phyloP scores from a whole-genome alignment of 1,140 invertebrate genomes.

The Hesperophylax magnus region DNA sequence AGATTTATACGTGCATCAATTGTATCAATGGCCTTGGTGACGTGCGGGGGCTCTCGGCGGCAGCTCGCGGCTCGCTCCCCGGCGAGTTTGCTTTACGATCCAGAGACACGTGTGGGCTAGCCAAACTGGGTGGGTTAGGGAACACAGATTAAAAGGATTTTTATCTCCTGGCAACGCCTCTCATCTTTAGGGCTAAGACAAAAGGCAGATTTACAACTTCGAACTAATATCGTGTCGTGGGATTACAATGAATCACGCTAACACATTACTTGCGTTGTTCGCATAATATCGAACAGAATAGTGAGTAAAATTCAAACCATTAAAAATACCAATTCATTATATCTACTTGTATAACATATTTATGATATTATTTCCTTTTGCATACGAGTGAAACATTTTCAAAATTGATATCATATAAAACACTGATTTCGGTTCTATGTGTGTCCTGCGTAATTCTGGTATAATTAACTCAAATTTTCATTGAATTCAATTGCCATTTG shows the following conservation, averaged over 20 bases:
- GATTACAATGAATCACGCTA: neutral
- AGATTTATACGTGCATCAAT: conserved; percentile 45
- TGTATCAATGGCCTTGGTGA: conserved; percentile 44
- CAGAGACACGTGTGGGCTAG: conserved; percentile 21
- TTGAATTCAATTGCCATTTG: too few relatives aligned
- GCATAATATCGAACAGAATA: too few relatives aligned
- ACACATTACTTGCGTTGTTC: neutral
- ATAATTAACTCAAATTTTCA: too few relatives aligned
- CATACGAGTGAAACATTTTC: too few relatives aligned
- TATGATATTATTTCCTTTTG: too few relatives aligned
- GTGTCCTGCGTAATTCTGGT: too few relatives aligned
- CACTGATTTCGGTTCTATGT: too few relatives aligned
- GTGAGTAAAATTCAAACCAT: too few relatives aligned
- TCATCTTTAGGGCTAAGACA: conserved; percentile 39
- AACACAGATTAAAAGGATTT: conserved; percentile 30
- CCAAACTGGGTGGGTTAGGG: conserved; percentile 2
- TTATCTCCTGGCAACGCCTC: conserved; percentile 34
- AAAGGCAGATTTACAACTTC: conserved; percentile 30
- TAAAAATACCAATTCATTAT: too few relatives aligned
- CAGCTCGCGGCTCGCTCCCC: neutral
- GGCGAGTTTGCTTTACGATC: conserved; percentile 26
- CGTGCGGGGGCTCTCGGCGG: conserved; percentile 24
- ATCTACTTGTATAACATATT: too few relatives aligned
- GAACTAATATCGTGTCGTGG: conserved; percentile 12
- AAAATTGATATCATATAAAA: too few relatives aligned